Percentiles rank a stretch among this genome's conserved stretches.
Conservation (phyloP, 1,140 invertebrate genomes). For the Listronotus oregonensis region DNA sequence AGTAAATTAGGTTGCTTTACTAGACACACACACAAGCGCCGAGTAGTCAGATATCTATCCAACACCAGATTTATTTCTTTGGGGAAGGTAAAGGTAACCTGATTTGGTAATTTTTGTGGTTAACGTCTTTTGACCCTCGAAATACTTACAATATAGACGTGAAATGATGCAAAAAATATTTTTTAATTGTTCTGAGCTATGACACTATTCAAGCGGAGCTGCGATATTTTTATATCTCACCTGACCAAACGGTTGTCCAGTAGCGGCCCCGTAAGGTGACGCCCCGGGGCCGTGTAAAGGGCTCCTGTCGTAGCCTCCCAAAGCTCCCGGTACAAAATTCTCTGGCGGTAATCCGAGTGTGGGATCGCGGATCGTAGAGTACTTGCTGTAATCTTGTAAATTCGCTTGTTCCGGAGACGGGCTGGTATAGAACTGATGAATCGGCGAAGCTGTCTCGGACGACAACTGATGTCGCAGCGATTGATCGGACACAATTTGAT, state of each 20-base stretch:
- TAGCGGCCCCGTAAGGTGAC: conserved; percentile 42
- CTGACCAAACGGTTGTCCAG: conserved; percentile 29
- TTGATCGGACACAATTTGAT: conserved; percentile 57
- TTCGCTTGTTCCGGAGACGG: conserved; percentile 22
- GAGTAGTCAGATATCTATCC: too few species aligned
- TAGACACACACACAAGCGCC: too few species aligned
- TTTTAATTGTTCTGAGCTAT: too few species aligned
- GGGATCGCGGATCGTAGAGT: conserved; percentile 32
- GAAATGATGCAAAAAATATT: too few species aligned
- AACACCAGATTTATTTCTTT: too few species aligned
- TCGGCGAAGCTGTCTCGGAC: conserved; percentile 45
- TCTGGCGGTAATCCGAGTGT: conserved; percentile 42
- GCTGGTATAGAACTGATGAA: conserved; percentile 45
- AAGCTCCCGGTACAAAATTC: conserved; percentile 34
- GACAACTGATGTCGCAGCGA: conserved; percentile 41
- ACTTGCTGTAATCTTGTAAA: conserved; percentile 36
- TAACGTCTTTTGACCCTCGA: too few species aligned
- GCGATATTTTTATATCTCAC: conserved; percentile 23
- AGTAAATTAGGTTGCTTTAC: too few species aligned
- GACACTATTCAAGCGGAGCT: too few species aligned
- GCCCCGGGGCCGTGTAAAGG: conserved; percentile 38
- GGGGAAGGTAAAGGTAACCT: too few species aligned
- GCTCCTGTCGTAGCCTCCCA: conserved; percentile 41
- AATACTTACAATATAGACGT: too few species aligned
- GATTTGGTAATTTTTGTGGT: too few species aligned